Evolutionary conservation across 2,797 vertebrate genomes (phyloP), one percentile per base, ranked within the genome.

Genomic region (Fratercula arctica): DNA sequence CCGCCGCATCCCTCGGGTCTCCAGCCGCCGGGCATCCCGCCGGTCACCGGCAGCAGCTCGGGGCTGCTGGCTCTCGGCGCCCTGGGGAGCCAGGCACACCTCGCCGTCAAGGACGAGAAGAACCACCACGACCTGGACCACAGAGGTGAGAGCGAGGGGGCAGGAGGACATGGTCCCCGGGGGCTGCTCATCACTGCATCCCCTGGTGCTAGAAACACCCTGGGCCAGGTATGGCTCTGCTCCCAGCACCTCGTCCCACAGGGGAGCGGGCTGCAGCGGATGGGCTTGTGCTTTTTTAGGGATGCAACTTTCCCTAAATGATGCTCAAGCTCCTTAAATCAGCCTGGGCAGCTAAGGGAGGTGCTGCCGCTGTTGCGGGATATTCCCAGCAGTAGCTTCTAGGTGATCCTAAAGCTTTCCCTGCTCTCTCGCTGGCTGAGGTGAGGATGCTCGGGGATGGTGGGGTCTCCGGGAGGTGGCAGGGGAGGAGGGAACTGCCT

Each of bases 71-170:
- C 99, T 0, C 98, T 99, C 1, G 99, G 99, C 0, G 99, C 99
- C 50, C 98, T 99, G 90, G 99, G 99, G 88, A 99, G 98, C 97
- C 99, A 99, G 97, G 98, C 99, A 3, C 99, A 99, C 97, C 98
- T 99, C 89, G 98, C 99, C 0, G 99, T 99, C 88, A 99, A 99
- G 97, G 99, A 99, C 0, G 99, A 99, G 98, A 99, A 99, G 96
- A 99, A 99, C 97, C 99, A 99, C 95, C 99, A 99, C 11, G 99
- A 99, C 92, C 97, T 99, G 98, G 99, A 99, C 97, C 99, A 99
- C 97, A 97, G 99, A 99, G 99, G 99, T 99, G 97, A 96, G 98
- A 37, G 48, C 3, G 3, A 37, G 66, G n/a, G n/a, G 39, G 12
- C 0, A 7, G 26, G 31, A 9, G 1, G 2, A 1, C 2, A 13